Evolutionary conservation across 2,888 invertebrate species (phyloP).

Genomic region (Athalia rosae): DNA sequence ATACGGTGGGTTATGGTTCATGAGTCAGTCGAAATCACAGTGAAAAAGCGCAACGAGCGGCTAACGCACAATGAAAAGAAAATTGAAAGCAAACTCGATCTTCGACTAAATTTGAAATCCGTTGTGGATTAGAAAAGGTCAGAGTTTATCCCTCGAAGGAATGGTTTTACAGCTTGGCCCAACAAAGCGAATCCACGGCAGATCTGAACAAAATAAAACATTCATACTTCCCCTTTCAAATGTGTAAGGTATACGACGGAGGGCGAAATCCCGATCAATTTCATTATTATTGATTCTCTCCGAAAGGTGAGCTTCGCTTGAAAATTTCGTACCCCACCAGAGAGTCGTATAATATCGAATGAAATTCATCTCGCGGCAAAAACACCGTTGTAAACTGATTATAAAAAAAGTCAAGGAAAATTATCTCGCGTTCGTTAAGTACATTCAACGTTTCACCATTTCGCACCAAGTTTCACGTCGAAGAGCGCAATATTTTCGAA

Average conservation of each 20-base stretch:
- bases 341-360: not conserved
- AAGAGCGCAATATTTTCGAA: no score
- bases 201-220: not conserved
- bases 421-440: not conserved
- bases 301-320: not conserved
- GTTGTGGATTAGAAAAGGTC: constrained; percentile 8
- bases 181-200: constrained; percentile 18
- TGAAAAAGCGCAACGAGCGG: not conserved
- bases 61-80: not conserved
- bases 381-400: not conserved
- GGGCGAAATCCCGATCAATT: constrained; percentile 9
- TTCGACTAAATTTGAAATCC: not conserved
- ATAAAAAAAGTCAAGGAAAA: no score
- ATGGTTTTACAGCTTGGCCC: not conserved
- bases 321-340: not conserved
- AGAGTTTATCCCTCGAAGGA: constrained; percentile 16
- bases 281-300: constrained; percentile 4
- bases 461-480: no score
- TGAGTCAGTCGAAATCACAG: not conserved
- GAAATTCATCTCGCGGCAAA: constrained; percentile 3
- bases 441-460: not conserved
- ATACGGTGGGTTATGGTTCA: not conserved
- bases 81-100: not conserved
- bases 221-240: no score
- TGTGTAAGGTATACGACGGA: not conserved